Conservation (phyloP, 2,113 vertebrate genomes). For the Monopterus albus region DNA sequence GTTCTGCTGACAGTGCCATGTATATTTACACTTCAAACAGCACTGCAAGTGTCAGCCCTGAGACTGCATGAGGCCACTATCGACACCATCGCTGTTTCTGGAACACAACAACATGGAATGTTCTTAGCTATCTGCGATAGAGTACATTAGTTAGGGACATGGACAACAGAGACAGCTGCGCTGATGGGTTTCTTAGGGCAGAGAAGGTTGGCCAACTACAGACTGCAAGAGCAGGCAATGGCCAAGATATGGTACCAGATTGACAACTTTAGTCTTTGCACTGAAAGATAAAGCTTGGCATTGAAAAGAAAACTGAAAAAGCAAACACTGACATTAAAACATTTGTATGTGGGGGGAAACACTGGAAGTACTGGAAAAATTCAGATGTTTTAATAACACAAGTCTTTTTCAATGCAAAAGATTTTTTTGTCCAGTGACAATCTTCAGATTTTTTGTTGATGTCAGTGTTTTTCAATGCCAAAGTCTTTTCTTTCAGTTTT, state of each 20-base stretch:
- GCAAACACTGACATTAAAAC: not conserved
- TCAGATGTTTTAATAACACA: no score
- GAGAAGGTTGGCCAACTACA: conserved; percentile 2
- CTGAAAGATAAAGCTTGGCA: no score
- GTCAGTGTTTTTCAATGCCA: no score
- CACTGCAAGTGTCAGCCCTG: conserved; percentile 21
- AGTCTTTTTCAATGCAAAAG: no score
- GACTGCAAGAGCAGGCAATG: conserved; percentile 7
- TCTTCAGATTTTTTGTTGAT: no score
- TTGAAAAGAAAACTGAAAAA: no score
- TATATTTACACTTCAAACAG: conserved; percentile 66
- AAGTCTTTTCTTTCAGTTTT: no score
- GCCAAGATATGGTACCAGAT: no score
- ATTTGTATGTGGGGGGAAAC: no score
- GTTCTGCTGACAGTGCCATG: conserved; percentile 39
- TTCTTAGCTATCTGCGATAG: conserved; percentile 38
- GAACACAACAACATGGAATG: conserved; percentile 36
- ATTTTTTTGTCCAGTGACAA: no score
- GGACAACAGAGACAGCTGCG: conserved; percentile 11
- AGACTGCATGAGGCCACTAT: conserved; percentile 36
- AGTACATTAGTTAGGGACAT: conserved; percentile 24
- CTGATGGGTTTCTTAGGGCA: conserved; percentile 40
- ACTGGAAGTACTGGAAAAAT: no score
- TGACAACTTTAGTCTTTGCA: no score
- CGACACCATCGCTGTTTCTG: conserved; percentile 32